Conservation (phyloP, 1,140 invertebrate species). For the Dysdera silvatica region DNA sequence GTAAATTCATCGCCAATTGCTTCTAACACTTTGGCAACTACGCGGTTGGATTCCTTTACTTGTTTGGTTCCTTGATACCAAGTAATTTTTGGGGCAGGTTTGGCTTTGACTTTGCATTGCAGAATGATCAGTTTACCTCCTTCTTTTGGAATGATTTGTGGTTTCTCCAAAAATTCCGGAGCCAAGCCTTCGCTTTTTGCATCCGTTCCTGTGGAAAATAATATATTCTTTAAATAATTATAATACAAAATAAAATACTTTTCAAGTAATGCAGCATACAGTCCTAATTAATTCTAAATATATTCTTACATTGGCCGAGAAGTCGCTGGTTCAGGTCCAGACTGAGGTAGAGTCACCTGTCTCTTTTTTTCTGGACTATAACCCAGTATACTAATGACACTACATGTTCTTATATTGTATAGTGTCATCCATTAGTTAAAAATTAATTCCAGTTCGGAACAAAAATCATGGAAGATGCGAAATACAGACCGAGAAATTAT, state of each 20-base stretch:
- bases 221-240: conserved; percentile 31
- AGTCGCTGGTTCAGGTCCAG: too few species aligned
- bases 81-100: conserved; percentile 79
- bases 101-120: conserved; percentile 88
- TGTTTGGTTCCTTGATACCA: conserved; percentile 81
- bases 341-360: too few species aligned
- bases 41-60: conserved; percentile 76
- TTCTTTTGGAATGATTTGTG: conserved; percentile 94
- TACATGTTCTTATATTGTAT: too few species aligned
- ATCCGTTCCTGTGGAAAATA: conserved; percentile 58
- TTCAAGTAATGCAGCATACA: too few species aligned
- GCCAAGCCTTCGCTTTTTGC: conserved; percentile 75
- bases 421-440: too few species aligned
- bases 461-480: too few species aligned
- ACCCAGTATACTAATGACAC: too few species aligned
- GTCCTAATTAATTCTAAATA: too few species aligned
- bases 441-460: too few species aligned
- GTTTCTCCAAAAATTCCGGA: conserved; percentile 92
- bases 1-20: conserved; percentile 80
- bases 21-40: conserved; percentile 65
- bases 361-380: too few species aligned
- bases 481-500: background rate
- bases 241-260: background rate
- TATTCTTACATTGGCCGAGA: too few species aligned
- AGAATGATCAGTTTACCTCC: conserved; percentile 88